phyloP scores from a whole-genome alignment of 2,113 vertebrate genomes.

The Chroicocephalus ridibundus region DNA sequence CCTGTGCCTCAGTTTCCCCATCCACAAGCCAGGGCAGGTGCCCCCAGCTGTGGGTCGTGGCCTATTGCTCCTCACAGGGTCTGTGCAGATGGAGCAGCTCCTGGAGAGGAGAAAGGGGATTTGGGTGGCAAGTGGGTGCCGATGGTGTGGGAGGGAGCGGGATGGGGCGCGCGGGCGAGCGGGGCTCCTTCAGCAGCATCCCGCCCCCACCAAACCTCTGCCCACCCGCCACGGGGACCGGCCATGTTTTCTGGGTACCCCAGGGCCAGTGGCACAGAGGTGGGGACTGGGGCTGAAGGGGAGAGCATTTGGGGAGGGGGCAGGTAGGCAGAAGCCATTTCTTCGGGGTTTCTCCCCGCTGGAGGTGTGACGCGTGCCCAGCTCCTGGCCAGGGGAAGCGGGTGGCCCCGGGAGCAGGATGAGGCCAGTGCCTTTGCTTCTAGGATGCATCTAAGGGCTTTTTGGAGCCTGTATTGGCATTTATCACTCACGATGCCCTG shows the following conservation, averaged over 20 bases:
- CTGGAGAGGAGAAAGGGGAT: background rate
- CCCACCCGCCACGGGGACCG: background rate
- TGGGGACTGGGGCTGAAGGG: rapidly evolving
- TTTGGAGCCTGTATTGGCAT: background rate
- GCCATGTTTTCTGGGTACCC: background rate
- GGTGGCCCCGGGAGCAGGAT: background rate
- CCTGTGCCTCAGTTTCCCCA: background rate
- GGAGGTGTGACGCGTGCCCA: background rate
- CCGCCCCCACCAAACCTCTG: background rate
- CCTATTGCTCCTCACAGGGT: background rate
- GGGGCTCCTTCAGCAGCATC: background rate
- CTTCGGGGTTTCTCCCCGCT: background rate
- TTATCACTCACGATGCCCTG: background rate
- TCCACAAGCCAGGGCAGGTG: background rate
- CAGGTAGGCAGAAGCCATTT: rapidly evolving
- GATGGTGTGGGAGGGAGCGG: background rate
- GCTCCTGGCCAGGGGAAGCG: rapidly evolving
- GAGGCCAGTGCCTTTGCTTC: background rate
- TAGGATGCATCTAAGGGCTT: background rate
- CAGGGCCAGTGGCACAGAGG: background rate
- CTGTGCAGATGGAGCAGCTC: background rate
- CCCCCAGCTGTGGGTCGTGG: background rate
- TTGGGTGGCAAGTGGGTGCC: background rate
- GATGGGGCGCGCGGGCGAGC: background rate
- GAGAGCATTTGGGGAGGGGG: background rate